Percentiles rank a stretch among this genome's conserved stretches.
Conservation (phyloP, 2,888 invertebrate genomes). For the Lepidocyrtoides sp. region DNA sequence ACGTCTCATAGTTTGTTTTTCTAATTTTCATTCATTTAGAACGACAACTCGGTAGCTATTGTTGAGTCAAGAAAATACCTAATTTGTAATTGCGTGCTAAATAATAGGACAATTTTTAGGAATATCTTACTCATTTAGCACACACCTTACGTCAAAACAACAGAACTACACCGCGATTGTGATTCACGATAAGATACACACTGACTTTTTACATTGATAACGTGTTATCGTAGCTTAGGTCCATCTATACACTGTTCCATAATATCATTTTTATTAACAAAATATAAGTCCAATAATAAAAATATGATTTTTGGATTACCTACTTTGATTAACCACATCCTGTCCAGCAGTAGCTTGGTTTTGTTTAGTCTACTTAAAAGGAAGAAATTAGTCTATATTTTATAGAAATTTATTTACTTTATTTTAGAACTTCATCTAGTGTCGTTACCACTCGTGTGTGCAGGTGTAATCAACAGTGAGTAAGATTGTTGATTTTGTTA, state of each 20-base stretch:
- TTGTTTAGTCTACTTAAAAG: neutral
- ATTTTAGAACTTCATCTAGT: neutral
- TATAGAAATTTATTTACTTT: neutral
- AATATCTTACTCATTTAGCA: constrained; percentile 14
- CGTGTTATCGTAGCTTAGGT: neutral
- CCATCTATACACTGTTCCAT: too few relatives aligned
- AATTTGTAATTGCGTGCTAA: constrained; percentile 24
- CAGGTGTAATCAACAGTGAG: neutral
- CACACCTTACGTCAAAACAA: constrained; percentile 13
- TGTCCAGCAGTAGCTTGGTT: neutral
- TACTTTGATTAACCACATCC: constrained; percentile 26
- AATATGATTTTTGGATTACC: neutral
- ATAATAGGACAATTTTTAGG: neutral
- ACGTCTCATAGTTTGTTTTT: neutral
- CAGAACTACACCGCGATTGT: neutral
- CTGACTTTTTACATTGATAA: neutral
- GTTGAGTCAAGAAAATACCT: neutral
- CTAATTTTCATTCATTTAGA: neutral
- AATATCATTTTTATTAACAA: neutral
- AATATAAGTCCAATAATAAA: neutral
- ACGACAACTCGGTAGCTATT: too few relatives aligned
- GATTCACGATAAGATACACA: neutral
- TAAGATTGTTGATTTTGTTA: neutral
- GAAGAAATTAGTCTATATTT: neutral
- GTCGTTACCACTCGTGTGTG: too few relatives aligned